A percentile compares a stretch with the other conserved stretches of the same genome.
Evolutionary conservation across 2,888 invertebrate species (phyloP).

Genomic region (Lycophotia porphyrea): DNA sequence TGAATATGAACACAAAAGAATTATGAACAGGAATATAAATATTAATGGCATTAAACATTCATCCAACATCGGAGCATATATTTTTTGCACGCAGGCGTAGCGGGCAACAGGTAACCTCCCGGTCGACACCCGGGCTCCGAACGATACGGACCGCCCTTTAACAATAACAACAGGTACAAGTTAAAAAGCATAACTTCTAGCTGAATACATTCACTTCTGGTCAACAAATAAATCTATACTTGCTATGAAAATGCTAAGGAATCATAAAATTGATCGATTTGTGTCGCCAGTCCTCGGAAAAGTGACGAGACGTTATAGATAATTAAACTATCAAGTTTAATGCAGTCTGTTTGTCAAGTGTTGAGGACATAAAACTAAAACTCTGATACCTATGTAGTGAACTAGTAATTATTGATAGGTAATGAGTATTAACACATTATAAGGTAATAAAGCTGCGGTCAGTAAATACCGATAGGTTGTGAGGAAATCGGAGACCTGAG

Average conservation of each 20-base stretch:
- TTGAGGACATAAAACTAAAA: slow-evolving; percentile 32
- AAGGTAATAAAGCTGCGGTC: slow-evolving; percentile 56
- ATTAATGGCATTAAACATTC: slow-evolving; percentile 62
- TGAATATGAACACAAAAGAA: slow-evolving; percentile 55
- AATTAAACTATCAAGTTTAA: slow-evolving; percentile 57
- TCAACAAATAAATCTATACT: slow-evolving; percentile 10
- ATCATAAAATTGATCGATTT: slow-evolving; percentile 47
- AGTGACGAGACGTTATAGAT: slow-evolving; percentile 51
- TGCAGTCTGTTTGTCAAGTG: slow-evolving; percentile 40
- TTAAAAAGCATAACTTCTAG: slow-evolving; percentile 5
- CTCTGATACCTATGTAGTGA: slow-evolving; percentile 22
- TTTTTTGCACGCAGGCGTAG: slow-evolving; percentile 70
- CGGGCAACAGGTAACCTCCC: slow-evolving; percentile 70
- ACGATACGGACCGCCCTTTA: slow-evolving; percentile 55
- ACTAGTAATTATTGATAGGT: slow-evolving; percentile 28
- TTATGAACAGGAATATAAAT: slow-evolving; percentile 54
- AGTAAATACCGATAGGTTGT: slow-evolving; percentile 47
- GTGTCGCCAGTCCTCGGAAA: slow-evolving; percentile 43
- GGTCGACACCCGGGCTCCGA: slow-evolving; percentile 60
- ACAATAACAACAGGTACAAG: slow-evolving; percentile 69
- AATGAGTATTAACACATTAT: slow-evolving; percentile 50
- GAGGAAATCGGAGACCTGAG: slow-evolving; percentile 62
- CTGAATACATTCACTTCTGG: slow-evolving; percentile 5
- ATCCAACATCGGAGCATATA: slow-evolving; percentile 61
- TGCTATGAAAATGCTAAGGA: slow-evolving; percentile 14